A percentile compares a stretch with the other conserved stretches of the same genome.
These are phyloP conservation scores for Ceratoteleas bidentatus DNA, from an alignment of 1,140 invertebrate species.

Conservation along the genomic window DNA sequence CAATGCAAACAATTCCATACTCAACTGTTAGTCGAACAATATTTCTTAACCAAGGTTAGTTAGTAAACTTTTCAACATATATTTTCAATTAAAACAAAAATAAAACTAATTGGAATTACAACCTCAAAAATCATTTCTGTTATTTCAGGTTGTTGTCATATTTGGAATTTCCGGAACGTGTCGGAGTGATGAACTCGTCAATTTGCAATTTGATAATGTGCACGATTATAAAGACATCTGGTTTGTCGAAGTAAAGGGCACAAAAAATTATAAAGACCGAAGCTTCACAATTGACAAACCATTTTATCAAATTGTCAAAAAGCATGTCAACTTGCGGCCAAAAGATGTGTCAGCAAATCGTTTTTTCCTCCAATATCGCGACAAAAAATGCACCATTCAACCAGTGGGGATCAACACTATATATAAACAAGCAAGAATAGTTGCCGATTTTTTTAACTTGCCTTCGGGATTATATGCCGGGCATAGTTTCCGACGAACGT, in stretches of 20 bases:
- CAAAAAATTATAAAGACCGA: not conserved
- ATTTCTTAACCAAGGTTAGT: constrained; percentile 1
- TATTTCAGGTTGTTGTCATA: not conserved
- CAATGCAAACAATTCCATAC: not conserved
- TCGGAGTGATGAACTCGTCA: not conserved
- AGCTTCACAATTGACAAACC: not conserved
- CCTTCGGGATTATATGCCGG: not conserved
- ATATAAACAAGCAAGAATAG: constrained; percentile 3
- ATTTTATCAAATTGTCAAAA: not conserved
- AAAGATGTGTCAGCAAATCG: not conserved
- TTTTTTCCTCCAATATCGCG: constrained; percentile 1
- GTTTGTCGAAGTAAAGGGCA: not conserved
- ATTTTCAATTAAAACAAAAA: not conserved
- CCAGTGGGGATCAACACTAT: not conserved
- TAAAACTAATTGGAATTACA: not conserved
- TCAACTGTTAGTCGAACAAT: not conserved
- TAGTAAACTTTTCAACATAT: not conserved
- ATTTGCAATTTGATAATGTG: not conserved
- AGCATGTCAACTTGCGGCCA: not conserved
- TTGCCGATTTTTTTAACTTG: not conserved
- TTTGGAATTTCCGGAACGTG: not conserved
- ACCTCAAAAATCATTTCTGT: not conserved
- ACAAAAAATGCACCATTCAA: not conserved
- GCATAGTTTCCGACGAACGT: not conserved
- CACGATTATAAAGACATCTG: not conserved